Evolutionary conservation across 1,140 invertebrate species (phyloP), one percentile per base, ranked within the genome.

Genomic region (Trypoxylus dichotomus): DNA sequence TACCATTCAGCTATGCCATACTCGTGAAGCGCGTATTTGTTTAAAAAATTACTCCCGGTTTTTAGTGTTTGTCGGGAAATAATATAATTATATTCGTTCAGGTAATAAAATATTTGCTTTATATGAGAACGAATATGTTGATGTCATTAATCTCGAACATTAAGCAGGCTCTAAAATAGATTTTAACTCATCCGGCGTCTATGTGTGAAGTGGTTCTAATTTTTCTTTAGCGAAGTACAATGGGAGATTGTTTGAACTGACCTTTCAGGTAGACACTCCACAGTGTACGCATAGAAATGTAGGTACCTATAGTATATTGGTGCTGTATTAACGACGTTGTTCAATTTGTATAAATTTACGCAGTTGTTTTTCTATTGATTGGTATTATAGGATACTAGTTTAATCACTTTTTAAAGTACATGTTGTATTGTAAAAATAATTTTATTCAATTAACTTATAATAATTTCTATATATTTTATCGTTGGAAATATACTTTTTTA

Each of bases 51-150:
- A 68, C 60, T 68, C 60, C 60, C 60, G 60, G 60, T 68, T 68
- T 68, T 68, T 68, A 68, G 60, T 68, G 27, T 68, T 68, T 68
- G 60, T 29, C 60, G 60, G 60, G 60, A 68, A 68, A 68, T 68
- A 68, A 68, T 68, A 68, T 68, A 68, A 68, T 68, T 68, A 68
- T 68, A 68, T 68, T 68, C 60, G 60, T 68, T 24, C 21, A 68
- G 60, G 60, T 68, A 68, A 68, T 68, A 68, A 68, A 68, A 68
- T 68, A 68, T 68, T 68, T 68, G 60, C 60, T 68, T 68, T 68
- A 68, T 68, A 68, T 68, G 60, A 68, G 60, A 68, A 68, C 60
- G 60, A 68, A 68, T 68, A 68, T 68, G 60, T 68, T 68, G 60
- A 29, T 68, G 60, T 68, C 60, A 68, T 68, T 68, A 68, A 68